These are phyloP conservation scores for Nomada fucata DNA, from an alignment of 2,888 invertebrate species.

Conservation along the genomic window DNA sequence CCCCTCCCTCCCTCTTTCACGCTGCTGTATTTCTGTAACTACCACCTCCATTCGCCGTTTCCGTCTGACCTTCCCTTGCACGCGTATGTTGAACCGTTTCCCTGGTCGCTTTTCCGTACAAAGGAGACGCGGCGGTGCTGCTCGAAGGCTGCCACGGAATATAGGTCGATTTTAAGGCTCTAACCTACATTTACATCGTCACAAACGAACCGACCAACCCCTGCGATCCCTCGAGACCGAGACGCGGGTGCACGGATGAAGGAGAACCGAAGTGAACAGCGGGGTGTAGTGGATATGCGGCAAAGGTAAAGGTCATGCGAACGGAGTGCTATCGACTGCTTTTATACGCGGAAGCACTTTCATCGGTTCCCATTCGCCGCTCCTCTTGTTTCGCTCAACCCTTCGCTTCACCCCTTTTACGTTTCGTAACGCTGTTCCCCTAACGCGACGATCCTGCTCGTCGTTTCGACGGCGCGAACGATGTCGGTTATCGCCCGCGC, in stretches of 20 bases:
- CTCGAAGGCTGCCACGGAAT: slow-evolving; percentile 72
- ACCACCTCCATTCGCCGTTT: neutral
- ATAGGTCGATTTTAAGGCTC: slow-evolving; percentile 75
- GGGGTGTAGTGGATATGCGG: slow-evolving; percentile 64
- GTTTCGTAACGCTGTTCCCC: neutral
- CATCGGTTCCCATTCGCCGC: slow-evolving; percentile 54
- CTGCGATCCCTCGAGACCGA: slow-evolving; percentile 44
- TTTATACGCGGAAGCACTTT: slow-evolving; percentile 67
- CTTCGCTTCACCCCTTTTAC: slow-evolving; percentile 15
- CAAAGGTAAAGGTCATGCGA: slow-evolving; percentile 79
- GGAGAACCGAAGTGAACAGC: slow-evolving; percentile 10
- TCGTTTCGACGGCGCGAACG: slow-evolving; percentile 31
- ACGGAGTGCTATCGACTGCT: slow-evolving; percentile 67
- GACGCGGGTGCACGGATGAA: slow-evolving; percentile 28
- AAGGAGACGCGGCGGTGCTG: slow-evolving; percentile 41
- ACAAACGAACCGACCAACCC: slow-evolving; percentile 52
- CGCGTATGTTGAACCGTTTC: slow-evolving; percentile 17
- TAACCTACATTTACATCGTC: slow-evolving; percentile 69
- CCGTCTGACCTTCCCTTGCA: slow-evolving; percentile 14
- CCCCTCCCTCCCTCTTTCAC: neutral
- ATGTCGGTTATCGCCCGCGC: slow-evolving; percentile 39
- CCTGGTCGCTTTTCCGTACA: slow-evolving; percentile 24
- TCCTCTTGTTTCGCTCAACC: slow-evolving; percentile 7
- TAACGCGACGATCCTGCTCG: neutral
- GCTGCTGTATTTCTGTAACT: slow-evolving; percentile 31